phyloP scores from a whole-genome alignment of 2,888 invertebrate species.

The Mesorhabditis spiculigera region DNA sequence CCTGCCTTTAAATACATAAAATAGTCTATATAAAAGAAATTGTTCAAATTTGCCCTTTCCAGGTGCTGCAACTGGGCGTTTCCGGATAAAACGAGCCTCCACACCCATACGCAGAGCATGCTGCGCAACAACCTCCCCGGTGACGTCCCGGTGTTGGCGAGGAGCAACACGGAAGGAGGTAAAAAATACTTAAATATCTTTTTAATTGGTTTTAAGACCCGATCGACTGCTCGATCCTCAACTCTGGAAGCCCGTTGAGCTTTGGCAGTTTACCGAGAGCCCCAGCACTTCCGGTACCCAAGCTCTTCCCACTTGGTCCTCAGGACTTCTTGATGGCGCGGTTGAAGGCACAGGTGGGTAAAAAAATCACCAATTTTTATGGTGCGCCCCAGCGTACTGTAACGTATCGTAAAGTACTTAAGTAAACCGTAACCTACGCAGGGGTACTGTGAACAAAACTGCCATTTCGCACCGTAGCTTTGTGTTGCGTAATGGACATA shows the following conservation, averaged over 20 bases:
- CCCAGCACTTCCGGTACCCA: constrained; percentile 2
- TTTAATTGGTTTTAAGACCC: neutral
- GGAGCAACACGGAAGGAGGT: constrained; percentile 45
- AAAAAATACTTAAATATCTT: neutral
- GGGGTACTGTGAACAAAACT: too few relatives aligned
- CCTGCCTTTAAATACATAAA: neutral
- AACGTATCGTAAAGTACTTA: too few relatives aligned
- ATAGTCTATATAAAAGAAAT: neutral
- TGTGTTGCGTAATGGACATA: too few relatives aligned
- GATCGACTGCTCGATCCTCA: neutral
- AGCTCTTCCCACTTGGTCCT: neutral
- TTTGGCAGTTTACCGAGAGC: neutral
- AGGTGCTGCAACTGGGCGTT: constrained; percentile 58
- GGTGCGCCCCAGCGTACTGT: constrained; percentile 9
- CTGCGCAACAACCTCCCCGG: constrained; percentile 43
- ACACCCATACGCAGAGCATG: constrained; percentile 53
- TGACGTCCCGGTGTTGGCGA: constrained; percentile 48
- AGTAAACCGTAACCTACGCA: too few relatives aligned
- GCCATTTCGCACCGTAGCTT: too few relatives aligned
- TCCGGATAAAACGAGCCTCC: constrained; percentile 54
- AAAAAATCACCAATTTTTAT: neutral
- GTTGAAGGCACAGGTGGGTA: neutral
- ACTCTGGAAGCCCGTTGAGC: neutral
- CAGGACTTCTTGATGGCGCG: neutral
- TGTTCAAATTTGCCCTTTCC: constrained; percentile 2